phyloP scores from a whole-genome alignment of 2,888 invertebrate genomes.

The Campoletis raptor region DNA sequence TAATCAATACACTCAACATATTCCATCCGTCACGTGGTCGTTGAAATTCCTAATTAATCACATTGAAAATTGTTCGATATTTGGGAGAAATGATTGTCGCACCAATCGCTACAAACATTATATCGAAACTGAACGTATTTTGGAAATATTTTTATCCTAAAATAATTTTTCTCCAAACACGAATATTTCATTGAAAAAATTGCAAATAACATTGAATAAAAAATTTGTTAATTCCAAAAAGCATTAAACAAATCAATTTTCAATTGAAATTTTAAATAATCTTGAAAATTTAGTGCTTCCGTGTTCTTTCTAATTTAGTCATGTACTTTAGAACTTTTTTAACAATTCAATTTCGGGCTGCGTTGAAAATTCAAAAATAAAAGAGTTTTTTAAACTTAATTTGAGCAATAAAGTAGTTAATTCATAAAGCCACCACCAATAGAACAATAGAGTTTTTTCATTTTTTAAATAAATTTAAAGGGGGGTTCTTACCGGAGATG shows the following conservation, averaged over 20 bases:
- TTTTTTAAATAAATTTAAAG: background rate
- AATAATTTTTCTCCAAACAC: too few relatives aligned
- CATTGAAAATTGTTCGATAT: background rate
- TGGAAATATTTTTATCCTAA: background rate
- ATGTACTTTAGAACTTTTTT: background rate
- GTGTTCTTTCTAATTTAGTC: background rate
- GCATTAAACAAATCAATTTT: background rate
- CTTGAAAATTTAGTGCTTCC: background rate
- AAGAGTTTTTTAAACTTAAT: background rate
- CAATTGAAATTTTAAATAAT: background rate
- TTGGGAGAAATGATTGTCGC: background rate
- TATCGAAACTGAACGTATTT: background rate
- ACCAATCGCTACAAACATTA: background rate
- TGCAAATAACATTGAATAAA: background rate
- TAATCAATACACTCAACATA: conserved; percentile 23
- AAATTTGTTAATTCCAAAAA: background rate
- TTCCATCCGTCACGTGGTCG: background rate
- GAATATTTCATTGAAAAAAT: background rate
- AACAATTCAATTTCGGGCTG: background rate
- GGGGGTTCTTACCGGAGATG: conserved; percentile 81
- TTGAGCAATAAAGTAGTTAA: background rate
- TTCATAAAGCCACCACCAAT: background rate
- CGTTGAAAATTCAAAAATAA: background rate
- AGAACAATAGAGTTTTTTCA: background rate
- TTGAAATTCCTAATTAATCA: background rate